Base-by-base conservation (phyloP, 1,140 invertebrate species). In the Drosophila sucinea region DNA sequence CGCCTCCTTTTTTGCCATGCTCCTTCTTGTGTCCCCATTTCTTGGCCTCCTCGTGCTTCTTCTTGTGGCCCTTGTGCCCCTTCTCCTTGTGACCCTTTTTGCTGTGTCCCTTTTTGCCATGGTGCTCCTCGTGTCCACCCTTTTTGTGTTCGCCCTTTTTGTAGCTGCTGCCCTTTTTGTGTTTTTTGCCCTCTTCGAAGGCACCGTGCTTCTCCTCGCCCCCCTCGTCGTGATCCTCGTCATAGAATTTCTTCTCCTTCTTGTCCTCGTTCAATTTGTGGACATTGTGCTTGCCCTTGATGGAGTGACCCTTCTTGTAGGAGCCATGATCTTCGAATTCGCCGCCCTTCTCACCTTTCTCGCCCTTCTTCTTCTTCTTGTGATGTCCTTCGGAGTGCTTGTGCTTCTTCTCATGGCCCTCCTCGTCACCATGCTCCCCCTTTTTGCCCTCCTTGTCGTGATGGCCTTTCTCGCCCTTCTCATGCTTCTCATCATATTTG, bases 231-330 rank as follows among this genome's bases (percentile, higher is more conserved):
- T 96, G 95, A 90, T 94, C 94, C 89, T 97, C 96, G 64, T 97
- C 96, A 85, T 97, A 97, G 92, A 96, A 96, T 77, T 96, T 96
- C 85, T 97, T 96, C 77, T 97, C 95, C 91, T 96, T 97, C 75
- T 96, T 95, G 81, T 95, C 96, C 91, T 97, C 96, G 81, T 97
- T 96, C 17, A 92, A 70, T 85, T 96, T 96, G 89, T 96, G 95
- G 5, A 95, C 95, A 79, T 95, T 96, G 86, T 96, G 95, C 78
- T 96, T 96, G 83, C 95, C 96, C 0, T 96, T 96, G 56, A 94
- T 96, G 1, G 95, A 96, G 91, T 96, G 96, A 0, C 96, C 96
- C 66, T 96, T 96, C 81, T 96, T 96, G 85, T 96, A 94, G 57
- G 94, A 71, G 92, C 94, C 93, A 47, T 94, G 93, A 84, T 94